phyloP scores from a whole-genome alignment of 2,797 vertebrate genomes.

The Bradypodion ventrale region DNA sequence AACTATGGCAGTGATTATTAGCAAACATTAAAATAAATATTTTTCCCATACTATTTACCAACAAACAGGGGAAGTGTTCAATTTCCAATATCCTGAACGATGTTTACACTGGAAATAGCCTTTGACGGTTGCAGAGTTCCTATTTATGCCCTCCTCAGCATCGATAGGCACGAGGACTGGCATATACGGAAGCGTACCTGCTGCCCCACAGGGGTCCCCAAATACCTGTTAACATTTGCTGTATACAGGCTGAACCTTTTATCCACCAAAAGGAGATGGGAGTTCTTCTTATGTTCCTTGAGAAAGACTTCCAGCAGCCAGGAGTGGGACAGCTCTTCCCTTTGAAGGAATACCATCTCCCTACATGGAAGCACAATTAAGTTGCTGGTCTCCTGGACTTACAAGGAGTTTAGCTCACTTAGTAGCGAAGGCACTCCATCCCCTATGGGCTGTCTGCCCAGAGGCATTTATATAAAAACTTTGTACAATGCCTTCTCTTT shows the following conservation, averaged over 20 bases:
- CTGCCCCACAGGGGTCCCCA: too few relatives aligned
- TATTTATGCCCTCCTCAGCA: too few relatives aligned
- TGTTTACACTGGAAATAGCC: too few relatives aligned
- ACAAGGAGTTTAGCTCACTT: constrained; percentile 66
- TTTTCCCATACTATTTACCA: too few relatives aligned
- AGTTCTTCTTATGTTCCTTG: not conserved
- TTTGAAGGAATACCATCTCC: constrained; percentile 52
- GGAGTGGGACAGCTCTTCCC: constrained; percentile 20
- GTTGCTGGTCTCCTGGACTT: constrained; percentile 61
- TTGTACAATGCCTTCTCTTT: constrained; percentile 24
- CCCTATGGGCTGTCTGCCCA: constrained; percentile 59
- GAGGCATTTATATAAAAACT: constrained; percentile 47
- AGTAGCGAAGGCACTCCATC: constrained; percentile 33
- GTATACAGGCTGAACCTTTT: not conserved
- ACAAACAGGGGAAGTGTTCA: too few relatives aligned
- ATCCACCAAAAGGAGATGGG: not conserved
- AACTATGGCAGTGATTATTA: too few relatives aligned
- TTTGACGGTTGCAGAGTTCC: too few relatives aligned
- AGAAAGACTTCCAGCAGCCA: constrained; percentile 17
- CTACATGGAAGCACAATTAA: constrained; percentile 62
- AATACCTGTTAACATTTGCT: too few relatives aligned
- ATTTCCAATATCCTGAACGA: too few relatives aligned
- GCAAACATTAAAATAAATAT: too few relatives aligned
- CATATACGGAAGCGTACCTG: too few relatives aligned
- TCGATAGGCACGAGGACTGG: too few relatives aligned